Base-by-base conservation (phyloP, 2,113 vertebrate genomes). In the sheep (Ovis aries) region DNA sequence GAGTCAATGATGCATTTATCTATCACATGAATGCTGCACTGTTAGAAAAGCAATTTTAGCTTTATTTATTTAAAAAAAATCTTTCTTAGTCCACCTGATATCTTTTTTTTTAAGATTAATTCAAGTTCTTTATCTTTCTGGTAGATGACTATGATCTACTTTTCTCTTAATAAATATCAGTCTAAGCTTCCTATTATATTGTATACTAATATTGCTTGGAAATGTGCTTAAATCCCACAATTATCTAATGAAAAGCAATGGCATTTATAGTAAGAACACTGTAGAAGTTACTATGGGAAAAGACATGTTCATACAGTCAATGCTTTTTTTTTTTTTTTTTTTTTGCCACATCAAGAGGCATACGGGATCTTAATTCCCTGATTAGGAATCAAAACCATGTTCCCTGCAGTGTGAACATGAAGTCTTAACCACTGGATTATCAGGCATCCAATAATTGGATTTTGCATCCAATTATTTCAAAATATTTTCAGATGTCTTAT, bases 31-130 rank as follows among this genome's bases (percentile, higher is more conserved):
- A 87, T 36, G 59, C 6, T 59, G 2, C 80, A 9, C 2, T 94
- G 15, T 67, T 89, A 71, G 25, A 87, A 97, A 67, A 92, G 6
- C 9, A 59, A 81, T 85, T 91, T 92, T 80, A 85, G 10, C n/a
- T 6, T 81, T 77, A 92, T 88, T 94, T 97, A 36, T 82, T 93
- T 36, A 90, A 82, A 45, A 45, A 64, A 64, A 60, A n/a, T 17
- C n/a, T 6, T 86, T 94, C 23, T 96, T 19, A 83, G 71, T 53
- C 11, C 2, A 62, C 91, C 25, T 86, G 45, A 96, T 36, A 62
- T 83, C 50, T 62, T 62, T 62, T 90, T 90, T 90, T 31, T 91
- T 52, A 86, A 94, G 60, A 97, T 95, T 83, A 97, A 91, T 52
- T 60, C 43, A 94, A 82, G 4, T 17, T 36, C 29, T 97, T 91